These are phyloP conservation scores for Nipponia nippon DNA, from an alignment of 2,113 vertebrate genomes.

Conservation along the genomic window DNA sequence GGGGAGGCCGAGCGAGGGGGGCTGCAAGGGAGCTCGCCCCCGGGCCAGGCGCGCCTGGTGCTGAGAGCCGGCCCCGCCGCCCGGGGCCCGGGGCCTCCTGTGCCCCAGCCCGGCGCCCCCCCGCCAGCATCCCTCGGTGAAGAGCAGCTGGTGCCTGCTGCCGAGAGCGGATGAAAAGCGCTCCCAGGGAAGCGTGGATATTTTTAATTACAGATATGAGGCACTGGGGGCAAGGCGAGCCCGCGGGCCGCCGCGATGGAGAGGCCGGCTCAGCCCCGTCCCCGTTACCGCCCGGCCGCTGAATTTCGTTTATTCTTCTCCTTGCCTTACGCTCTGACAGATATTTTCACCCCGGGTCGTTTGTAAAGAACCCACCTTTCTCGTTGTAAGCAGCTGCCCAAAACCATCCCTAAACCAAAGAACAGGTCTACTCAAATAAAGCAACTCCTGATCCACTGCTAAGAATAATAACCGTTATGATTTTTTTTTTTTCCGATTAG, in stretches of 20 bases:
- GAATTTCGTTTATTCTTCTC: neutral
- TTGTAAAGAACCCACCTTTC: neutral
- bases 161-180: neutral
- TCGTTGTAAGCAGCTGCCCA: neutral
- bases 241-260: too few species aligned
- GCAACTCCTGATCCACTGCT: neutral
- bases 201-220: neutral
- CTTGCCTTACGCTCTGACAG: neutral
- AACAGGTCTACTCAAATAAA: neutral
- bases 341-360: neutral
- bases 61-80: neutral
- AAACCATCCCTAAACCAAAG: neutral
- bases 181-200: neutral
- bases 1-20: neutral
- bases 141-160: slow-evolving; percentile 7
- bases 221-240: neutral
- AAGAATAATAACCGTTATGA: neutral
- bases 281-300: too few species aligned
- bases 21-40: neutral
- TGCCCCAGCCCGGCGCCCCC: neutral
- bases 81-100: neutral
- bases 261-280: neutral
- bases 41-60: neutral
- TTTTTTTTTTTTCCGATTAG: neutral
- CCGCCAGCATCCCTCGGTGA: neutral